Evolutionary conservation across 2,888 invertebrate genomes (phyloP), one percentile per base, ranked within the genome.

Genomic region (Oscheius sp.): DNA sequence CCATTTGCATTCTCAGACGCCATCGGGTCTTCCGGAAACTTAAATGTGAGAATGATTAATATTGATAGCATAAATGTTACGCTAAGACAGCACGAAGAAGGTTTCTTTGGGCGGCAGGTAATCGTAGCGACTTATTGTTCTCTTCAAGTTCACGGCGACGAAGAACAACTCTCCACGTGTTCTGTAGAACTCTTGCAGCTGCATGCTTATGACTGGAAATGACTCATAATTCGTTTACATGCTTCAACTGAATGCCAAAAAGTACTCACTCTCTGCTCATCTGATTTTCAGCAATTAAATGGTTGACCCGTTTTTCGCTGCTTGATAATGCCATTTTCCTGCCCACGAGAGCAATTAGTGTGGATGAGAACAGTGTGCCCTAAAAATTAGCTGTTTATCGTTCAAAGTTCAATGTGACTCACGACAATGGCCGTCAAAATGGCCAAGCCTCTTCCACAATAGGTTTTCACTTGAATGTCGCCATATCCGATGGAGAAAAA

Each of bases 401-500:
- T 3, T 7, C 42, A 42, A 42, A 42, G 42, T 7, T 42, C 42
- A 42, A 3, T 42, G 21, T 71, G 37, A 78, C 77, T 66, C 11
- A 99, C 99, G 96, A 98, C 98, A 91, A 99, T 96, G 90, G 99
- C 99, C 89, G 97, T 97, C 91, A 95, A 94, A 91, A 99, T 96
- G 90, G 98, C 96, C 90, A 99, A 96, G 90, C 96, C 96, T 91
- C 99, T 93, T 90, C 99, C 99, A 92, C 98, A 99, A 92, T 97
- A 98, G 86, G 99, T 99, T 92, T 98, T 97, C 91, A 98, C 98
- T 91, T 98, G 97, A 91, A 89, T 78, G 92, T 97, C 99, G 90
- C 99, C 99, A 92, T 99, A 99, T 91, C 99, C 99, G 90, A 99
- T 97, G 92, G 98, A 97, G 91, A 98, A 97, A 92, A 99, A 94